Evolutionary conservation across 2,888 invertebrate genomes (phyloP).

Genomic region (Leptogaster cylindrica): DNA sequence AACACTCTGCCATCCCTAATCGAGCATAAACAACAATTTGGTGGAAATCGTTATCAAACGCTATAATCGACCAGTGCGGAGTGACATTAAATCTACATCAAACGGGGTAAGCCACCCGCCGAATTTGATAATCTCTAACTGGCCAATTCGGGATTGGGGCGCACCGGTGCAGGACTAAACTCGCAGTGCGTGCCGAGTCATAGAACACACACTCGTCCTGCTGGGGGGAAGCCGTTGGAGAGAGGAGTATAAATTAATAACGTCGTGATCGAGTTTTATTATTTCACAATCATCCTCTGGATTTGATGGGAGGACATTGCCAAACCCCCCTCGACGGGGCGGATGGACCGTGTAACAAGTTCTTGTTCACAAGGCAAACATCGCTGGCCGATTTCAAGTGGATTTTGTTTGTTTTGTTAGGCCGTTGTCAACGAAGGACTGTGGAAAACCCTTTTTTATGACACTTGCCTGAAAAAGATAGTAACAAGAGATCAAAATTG

Average conservation of each 20-base stretch:
- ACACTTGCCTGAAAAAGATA: slow-evolving; percentile 40
- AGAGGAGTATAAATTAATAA: slow-evolving; percentile 34
- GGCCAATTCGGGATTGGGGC: neutral
- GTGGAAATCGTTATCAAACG: slow-evolving; percentile 37
- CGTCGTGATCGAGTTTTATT: slow-evolving; percentile 38
- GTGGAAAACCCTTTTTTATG: slow-evolving; percentile 36
- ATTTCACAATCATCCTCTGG: slow-evolving; percentile 37
- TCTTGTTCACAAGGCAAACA: slow-evolving; percentile 12
- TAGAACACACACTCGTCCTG: neutral
- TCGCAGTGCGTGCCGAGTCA: neutral
- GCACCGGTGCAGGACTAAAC: neutral
- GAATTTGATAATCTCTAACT: slow-evolving; percentile 36
- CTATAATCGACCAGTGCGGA: slow-evolving; percentile 38
- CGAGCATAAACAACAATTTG: slow-evolving; percentile 38
- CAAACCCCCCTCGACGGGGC: neutral
- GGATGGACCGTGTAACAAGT: slow-evolving; percentile 24
- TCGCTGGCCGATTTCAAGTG: slow-evolving; percentile 23
- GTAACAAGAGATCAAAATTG: slow-evolving; percentile 35
- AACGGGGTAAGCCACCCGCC: slow-evolving; percentile 39
- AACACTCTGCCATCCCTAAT: slow-evolving; percentile 29
- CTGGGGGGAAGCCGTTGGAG: neutral
- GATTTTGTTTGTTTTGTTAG: slow-evolving; percentile 35
- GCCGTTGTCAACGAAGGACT: slow-evolving; percentile 28
- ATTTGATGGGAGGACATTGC: neutral
- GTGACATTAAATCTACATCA: slow-evolving; percentile 40